phyloP scores from a whole-genome alignment of 2,888 invertebrate genomes.

The Rhodophaea formosa region DNA sequence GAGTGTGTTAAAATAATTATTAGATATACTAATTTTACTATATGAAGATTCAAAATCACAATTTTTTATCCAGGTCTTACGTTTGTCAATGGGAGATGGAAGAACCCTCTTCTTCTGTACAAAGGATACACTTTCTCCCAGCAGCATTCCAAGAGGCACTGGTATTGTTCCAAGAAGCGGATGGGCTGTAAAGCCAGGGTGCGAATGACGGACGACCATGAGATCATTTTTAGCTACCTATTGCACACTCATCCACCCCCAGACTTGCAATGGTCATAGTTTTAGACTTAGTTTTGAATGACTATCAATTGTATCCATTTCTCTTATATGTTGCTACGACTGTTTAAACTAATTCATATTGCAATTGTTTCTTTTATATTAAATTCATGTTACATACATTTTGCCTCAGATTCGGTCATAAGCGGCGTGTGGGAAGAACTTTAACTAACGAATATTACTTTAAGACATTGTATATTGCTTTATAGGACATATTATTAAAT shows the following conservation, averaged over 20 bases:
- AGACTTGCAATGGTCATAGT: not conserved
- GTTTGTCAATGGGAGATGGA: slow-evolving; percentile 35
- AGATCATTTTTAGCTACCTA: slow-evolving; percentile 26
- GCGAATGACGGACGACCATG: slow-evolving; percentile 25
- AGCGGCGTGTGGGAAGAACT: too few relatives aligned
- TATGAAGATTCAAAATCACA: not conserved
- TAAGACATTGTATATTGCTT: not conserved
- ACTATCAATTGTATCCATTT: too few relatives aligned
- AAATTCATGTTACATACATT: too few relatives aligned
- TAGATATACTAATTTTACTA: too few relatives aligned
- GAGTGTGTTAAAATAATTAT: too few relatives aligned
- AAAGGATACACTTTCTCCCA: slow-evolving; percentile 43
- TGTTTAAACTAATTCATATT: too few relatives aligned
- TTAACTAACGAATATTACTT: too few relatives aligned
- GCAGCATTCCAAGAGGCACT: slow-evolving; percentile 36
- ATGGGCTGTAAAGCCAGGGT: slow-evolving; percentile 40
- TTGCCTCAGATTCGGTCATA: too few relatives aligned
- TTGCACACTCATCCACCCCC: slow-evolving; percentile 33
- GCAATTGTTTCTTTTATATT: too few relatives aligned
- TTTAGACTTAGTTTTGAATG: too few relatives aligned
- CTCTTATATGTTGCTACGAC: too few relatives aligned
- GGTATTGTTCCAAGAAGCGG: slow-evolving; percentile 50
- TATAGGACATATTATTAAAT: too few relatives aligned
- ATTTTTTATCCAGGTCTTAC: slow-evolving; percentile 30
- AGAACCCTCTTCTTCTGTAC: slow-evolving; percentile 35